phyloP scores from a whole-genome alignment of 2,113 vertebrate species.

The Collichthys lucidus region DNA sequence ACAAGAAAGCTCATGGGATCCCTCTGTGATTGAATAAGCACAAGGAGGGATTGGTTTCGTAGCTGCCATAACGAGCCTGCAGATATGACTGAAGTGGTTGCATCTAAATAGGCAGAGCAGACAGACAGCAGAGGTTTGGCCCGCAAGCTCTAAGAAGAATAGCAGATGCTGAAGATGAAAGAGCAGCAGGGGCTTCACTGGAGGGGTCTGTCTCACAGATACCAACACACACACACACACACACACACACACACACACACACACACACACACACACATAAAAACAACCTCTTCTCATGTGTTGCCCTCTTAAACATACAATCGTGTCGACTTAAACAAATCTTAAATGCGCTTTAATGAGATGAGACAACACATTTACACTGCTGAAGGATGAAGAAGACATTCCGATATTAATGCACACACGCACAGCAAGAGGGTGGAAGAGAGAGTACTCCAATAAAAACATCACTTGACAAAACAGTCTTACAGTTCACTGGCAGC shows the following conservation, averaged over 20 bases:
- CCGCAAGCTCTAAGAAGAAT: constrained; percentile 60
- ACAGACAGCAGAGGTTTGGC: constrained; percentile 61
- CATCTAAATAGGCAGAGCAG: constrained; percentile 60
- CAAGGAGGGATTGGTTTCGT: constrained; percentile 63
- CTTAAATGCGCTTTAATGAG: not conserved
- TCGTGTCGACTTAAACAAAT: not conserved
- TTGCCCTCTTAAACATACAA: constrained; percentile 10
- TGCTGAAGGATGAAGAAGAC: not conserved
- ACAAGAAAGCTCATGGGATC: constrained; percentile 67
- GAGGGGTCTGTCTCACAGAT: constrained; percentile 62
- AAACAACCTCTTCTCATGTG: constrained; percentile 18
- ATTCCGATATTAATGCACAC: not conserved
- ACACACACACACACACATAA: constrained; percentile 29
- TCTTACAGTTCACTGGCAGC: not conserved
- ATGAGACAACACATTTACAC: not conserved
- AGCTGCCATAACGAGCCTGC: constrained; percentile 62
- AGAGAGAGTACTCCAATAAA: not conserved
- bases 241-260: constrained; percentile 38
- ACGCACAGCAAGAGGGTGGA: not conserved
- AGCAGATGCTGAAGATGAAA: constrained; percentile 75
- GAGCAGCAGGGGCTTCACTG: constrained; percentile 46
- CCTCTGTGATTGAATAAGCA: constrained; percentile 76
- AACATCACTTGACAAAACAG: not conserved
- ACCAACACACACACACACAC: constrained; percentile 24
- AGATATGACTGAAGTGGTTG: constrained; percentile 77